These are phyloP conservation scores for Sinonovacula constricta DNA, from an alignment of 1,140 invertebrate species.

Conservation along the genomic window DNA sequence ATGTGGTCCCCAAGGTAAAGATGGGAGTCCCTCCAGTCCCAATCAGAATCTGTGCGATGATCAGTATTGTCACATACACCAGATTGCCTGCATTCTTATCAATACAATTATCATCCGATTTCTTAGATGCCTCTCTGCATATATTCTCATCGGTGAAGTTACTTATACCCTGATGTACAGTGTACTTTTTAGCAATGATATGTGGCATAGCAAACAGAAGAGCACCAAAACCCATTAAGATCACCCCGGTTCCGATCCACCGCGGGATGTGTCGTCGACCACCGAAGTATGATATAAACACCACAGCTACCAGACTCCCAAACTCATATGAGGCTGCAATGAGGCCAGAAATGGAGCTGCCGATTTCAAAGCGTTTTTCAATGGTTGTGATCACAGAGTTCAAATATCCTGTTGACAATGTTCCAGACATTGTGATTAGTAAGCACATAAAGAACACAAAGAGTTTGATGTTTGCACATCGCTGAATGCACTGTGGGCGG, in stretches of 20 bases:
- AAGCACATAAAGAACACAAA: constrained; percentile 95
- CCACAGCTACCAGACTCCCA: constrained; percentile 94
- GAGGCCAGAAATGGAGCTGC: constrained; percentile 93
- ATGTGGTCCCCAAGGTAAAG: constrained; percentile 81
- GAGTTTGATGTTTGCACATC: constrained; percentile 86
- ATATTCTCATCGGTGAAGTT: constrained; percentile 72
- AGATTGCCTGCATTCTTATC: constrained; percentile 75
- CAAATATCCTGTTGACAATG: constrained; percentile 85
- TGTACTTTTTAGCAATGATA: constrained; percentile 79
- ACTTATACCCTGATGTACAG: constrained; percentile 77
- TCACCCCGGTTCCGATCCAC: constrained; percentile 96
- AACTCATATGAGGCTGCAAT: constrained; percentile 97
- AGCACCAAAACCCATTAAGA: constrained; percentile 90
- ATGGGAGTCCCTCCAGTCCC: constrained; percentile 81
- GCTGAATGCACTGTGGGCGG: constrained; percentile 88
- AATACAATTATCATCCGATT: constrained; percentile 61
- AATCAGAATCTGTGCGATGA: constrained; percentile 80
- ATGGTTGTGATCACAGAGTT: constrained; percentile 98
- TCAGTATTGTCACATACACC: constrained; percentile 80
- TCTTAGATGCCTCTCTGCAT: constrained; percentile 60
- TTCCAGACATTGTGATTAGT: constrained; percentile 86
- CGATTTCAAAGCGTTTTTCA: constrained; percentile 97
- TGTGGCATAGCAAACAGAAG: constrained; percentile 88
- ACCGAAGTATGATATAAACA: constrained; percentile 97
- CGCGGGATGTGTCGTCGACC: constrained; percentile 95